Evolutionary conservation across 2,113 vertebrate species (phyloP).

Genomic region (Sinocyclocheilus anophthalmus): DNA sequence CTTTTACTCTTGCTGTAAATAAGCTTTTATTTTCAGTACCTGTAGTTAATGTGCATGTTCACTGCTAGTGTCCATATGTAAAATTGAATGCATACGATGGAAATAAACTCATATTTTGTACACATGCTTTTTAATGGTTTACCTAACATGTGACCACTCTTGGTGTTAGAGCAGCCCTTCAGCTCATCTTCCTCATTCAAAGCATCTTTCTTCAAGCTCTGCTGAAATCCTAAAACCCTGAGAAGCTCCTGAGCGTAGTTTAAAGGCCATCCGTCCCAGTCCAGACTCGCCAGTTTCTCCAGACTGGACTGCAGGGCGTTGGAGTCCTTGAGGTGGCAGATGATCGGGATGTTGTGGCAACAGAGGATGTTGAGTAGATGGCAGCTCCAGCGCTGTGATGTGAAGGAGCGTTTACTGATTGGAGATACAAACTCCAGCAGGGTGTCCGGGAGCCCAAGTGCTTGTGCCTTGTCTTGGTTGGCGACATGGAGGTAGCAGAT

Average conservation of each 20-base stretch:
- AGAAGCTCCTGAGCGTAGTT: slow-evolving; percentile 55
- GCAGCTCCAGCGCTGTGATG: slow-evolving; percentile 48
- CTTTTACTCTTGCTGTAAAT: slow-evolving; percentile 7
- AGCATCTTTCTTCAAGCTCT: background rate
- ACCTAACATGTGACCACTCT: background rate
- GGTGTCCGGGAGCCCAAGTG: slow-evolving; percentile 23
- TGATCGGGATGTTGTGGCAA: slow-evolving; percentile 29
- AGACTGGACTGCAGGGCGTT: background rate
- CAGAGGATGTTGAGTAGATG: slow-evolving; percentile 60
- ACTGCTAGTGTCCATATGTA: slow-evolving; percentile 47
- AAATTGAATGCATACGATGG: slow-evolving; percentile 23
- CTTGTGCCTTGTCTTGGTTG: background rate
- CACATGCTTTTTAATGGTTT: background rate
- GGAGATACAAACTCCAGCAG: background rate
- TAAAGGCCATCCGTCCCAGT: slow-evolving; percentile 60
- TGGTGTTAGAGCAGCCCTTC: background rate
- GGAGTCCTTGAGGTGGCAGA: slow-evolving; percentile 10
- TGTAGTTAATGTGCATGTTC: slow-evolving; percentile 2
- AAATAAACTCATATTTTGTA: slow-evolving; percentile 54
- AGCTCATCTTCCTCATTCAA: background rate
- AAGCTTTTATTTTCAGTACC: background rate
- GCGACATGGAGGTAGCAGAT: background rate
- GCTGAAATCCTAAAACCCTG: slow-evolving; percentile 57
- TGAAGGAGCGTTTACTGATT: background rate
- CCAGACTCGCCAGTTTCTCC: slow-evolving; percentile 31